Evolutionary conservation across 2,113 vertebrate genomes (phyloP).

Genomic region (Xenopus laevis): DNA sequence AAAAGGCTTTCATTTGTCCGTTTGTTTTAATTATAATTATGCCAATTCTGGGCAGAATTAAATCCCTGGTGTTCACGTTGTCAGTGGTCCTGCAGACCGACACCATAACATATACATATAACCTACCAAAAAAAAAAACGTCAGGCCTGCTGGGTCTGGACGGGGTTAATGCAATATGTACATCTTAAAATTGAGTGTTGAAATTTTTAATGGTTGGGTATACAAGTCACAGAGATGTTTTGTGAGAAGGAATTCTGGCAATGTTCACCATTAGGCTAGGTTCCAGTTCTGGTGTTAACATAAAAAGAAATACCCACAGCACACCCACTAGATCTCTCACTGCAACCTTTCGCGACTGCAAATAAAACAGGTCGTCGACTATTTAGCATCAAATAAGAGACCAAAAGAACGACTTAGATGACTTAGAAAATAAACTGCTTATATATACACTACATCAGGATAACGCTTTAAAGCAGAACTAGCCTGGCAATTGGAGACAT

Average conservation of each 20-base stretch:
- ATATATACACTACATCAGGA: no score
- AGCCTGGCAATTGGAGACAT: neutral
- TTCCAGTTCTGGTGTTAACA: constrained; percentile 44
- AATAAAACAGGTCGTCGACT: constrained; percentile 6
- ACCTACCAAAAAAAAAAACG: no score
- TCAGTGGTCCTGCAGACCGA: no score
- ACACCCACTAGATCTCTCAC: constrained; percentile 30
- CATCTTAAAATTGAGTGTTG: constrained; percentile 45
- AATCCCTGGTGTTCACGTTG: no score
- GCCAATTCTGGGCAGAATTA: no score
- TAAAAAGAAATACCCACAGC: constrained; percentile 28
- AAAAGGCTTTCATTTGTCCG: no score
- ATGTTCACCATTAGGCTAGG: constrained; percentile 29
- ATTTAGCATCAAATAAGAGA: constrained; percentile 7
- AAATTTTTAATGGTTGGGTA: constrained; percentile 45
- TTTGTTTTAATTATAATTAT: no score
- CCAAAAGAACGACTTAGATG: neutral
- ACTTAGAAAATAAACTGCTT: constrained; percentile 28
- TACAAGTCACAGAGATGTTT: constrained; percentile 40
- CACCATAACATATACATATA: no score
- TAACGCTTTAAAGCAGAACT: neutral
- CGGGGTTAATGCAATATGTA: constrained; percentile 39
- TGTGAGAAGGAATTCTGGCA: constrained; percentile 40
- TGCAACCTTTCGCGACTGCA: neutral
- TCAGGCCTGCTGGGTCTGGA: neutral